phyloP scores from a whole-genome alignment of 2,888 invertebrate genomes.

The Strigamia transsilvanica region DNA sequence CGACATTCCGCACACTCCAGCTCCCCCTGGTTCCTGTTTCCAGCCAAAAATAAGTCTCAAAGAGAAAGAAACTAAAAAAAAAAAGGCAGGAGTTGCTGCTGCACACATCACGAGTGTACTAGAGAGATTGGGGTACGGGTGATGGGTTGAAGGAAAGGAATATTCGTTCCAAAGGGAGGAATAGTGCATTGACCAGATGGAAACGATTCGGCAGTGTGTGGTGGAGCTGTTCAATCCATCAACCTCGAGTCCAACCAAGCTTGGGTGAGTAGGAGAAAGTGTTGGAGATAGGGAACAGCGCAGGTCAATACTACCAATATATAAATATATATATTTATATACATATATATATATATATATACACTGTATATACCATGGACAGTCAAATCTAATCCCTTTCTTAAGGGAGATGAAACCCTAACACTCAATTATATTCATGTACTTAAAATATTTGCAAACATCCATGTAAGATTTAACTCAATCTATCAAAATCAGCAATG shows the following conservation, averaged over 20 bases:
- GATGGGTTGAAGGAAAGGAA: conserved; percentile 8
- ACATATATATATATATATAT: too few relatives aligned
- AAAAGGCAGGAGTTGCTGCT: too few relatives aligned
- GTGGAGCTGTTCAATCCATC: conserved; percentile 3
- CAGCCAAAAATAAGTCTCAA: neutral
- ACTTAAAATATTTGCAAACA: too few relatives aligned
- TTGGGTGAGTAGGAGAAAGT: neutral
- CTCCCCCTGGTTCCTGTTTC: neutral
- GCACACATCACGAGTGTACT: neutral
- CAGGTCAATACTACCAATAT: neutral
- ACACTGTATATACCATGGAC: too few relatives aligned
- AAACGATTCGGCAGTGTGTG: conserved; percentile 3
- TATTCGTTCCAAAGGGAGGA: neutral
- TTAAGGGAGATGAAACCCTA: too few relatives aligned
- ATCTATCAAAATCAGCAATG: too few relatives aligned
- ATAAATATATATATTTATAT: neutral
- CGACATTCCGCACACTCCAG: neutral
- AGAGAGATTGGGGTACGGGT: neutral
- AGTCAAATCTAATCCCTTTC: too few relatives aligned
- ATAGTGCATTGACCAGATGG: conserved; percentile 8
- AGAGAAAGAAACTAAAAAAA: neutral
- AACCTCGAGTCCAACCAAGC: conserved; percentile 3
- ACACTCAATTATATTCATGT: neutral
- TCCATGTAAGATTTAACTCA: too few relatives aligned
- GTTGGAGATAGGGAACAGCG: neutral